phyloP scores from a whole-genome alignment of 2,888 invertebrate species.

The Sesia apiformis region DNA sequence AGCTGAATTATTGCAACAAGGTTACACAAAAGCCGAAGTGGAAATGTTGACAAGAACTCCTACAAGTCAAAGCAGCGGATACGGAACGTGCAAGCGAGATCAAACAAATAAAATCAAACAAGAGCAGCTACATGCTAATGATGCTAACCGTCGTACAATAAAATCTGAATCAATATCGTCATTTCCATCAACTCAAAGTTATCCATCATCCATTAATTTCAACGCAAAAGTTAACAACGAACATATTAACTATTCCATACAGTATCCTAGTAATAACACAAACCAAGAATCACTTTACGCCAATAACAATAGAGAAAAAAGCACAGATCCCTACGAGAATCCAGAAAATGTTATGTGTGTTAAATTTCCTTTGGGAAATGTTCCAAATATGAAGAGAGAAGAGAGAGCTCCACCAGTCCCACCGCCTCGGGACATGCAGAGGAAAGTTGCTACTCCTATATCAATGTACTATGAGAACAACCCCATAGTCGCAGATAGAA shows the following conservation, averaged over 20 bases:
- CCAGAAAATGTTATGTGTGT: conserved; percentile 62
- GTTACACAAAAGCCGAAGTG: conserved; percentile 68
- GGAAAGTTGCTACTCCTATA: conserved; percentile 69
- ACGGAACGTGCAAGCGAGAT: conserved; percentile 63
- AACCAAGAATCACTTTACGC: conserved; percentile 50
- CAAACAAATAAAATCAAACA: conserved; percentile 60
- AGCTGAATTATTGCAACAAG: conserved; percentile 65
- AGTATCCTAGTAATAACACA: conserved; percentile 48
- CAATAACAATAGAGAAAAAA: conserved; percentile 52
- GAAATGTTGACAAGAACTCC: conserved; percentile 71
- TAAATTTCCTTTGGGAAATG: conserved; percentile 69
- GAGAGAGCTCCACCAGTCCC: conserved; percentile 81
- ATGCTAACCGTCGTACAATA: conserved; percentile 44
- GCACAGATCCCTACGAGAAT: conserved; percentile 48
- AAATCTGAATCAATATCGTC: conserved; percentile 70
- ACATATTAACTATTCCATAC: conserved; percentile 68
- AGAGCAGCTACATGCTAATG: conserved; percentile 42
- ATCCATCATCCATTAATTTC: conserved; percentile 70
- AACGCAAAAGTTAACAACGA: conserved; percentile 72
- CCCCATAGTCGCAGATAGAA: conserved; percentile 40
- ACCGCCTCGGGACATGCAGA: conserved; percentile 84
- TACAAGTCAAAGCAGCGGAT: conserved; percentile 66
- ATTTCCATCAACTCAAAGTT: conserved; percentile 68
- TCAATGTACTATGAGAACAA: conserved; percentile 69
- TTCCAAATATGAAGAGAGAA: conserved; percentile 53